phyloP scores from a whole-genome alignment of 2,888 invertebrate genomes.

The Scaptomyza caliginosa region DNA sequence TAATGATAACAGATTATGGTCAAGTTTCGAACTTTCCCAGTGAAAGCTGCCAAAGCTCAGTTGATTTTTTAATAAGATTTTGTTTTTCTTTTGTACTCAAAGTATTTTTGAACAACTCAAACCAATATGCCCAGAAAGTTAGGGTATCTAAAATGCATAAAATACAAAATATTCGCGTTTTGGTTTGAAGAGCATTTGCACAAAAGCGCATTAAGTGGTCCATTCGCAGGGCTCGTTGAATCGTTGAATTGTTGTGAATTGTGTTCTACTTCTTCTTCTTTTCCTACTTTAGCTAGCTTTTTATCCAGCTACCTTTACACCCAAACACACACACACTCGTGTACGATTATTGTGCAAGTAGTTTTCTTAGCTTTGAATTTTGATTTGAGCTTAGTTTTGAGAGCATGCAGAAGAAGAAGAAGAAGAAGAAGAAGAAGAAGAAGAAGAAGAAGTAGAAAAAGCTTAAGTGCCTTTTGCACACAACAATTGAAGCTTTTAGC shows the following conservation, averaged over 20 bases:
- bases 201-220: conserved; percentile 66
- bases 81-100: no score
- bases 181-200: conserved; percentile 22
- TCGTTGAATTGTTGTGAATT: conserved; percentile 16
- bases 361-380: conserved; percentile 36
- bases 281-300: not conserved
- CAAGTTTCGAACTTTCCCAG: no score
- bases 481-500: conserved; percentile 58
- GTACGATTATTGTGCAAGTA: conserved; percentile 10
- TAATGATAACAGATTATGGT: not conserved
- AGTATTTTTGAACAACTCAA: no score
- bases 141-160: conserved; percentile 14
- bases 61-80: no score
- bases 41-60: no score
- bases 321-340: not conserved
- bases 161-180: conserved; percentile 18
- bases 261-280: not conserved
- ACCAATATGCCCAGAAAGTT: no score
- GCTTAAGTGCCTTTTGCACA: conserved; percentile 43
- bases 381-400: conserved; percentile 30
- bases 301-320: not conserved
- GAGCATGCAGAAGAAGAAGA: not conserved
- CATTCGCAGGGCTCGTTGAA: conserved; percentile 62
- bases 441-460: no score
- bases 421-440: not conserved